Base-by-base conservation (phyloP, 2,797 vertebrate species). In the Sebastes paucispinis region DNA sequence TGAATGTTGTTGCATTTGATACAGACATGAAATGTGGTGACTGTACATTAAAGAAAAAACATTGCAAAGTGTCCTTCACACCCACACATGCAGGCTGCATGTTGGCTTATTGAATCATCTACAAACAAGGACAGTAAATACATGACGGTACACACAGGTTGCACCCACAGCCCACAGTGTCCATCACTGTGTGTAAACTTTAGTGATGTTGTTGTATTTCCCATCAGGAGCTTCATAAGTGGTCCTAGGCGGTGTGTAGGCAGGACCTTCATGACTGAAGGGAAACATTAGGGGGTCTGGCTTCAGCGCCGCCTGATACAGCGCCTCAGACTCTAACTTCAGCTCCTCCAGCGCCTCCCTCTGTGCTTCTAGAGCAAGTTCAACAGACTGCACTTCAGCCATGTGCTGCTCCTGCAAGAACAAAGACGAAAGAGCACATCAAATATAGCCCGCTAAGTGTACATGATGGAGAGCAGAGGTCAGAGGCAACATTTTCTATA, bases 151-250 rank as follows among this genome's bases (percentile, higher is more conserved):
- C 27, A 82, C 18, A 78, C 18, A 58, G 31, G 63, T 24, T 32
- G 18, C 22, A 10, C 9, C 7, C 8, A 59, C 12, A 74, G 58
- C 20, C 10, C 25, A 24, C 27, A 11, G 14, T 18, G 68, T 83
- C 58, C 52, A 79, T 96, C 80, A 97, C 87, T 99, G 97, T 0
- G 95, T 96, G 69, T 99, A 98, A 24, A 97, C 95, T 81, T 95
- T 97, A 66, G 98, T 99, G 85, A 97, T 85, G 73, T 99, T 94
- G 0, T 90, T 87, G 36, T 96, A 98, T 90, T 96, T 98, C 39
- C 98, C 98, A 20, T 99, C 98, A 0, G 98, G 98, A 10, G 98
- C 95, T 3, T 98, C 95, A 0, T 98, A 96, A 9, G 88, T 91
- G 22, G 91, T 32, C 11, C 95, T 82, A 0, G 97, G 95, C 0